Evolutionary conservation across 2,797 vertebrate genomes (phyloP).

Genomic region (Choloepus didactylus): DNA sequence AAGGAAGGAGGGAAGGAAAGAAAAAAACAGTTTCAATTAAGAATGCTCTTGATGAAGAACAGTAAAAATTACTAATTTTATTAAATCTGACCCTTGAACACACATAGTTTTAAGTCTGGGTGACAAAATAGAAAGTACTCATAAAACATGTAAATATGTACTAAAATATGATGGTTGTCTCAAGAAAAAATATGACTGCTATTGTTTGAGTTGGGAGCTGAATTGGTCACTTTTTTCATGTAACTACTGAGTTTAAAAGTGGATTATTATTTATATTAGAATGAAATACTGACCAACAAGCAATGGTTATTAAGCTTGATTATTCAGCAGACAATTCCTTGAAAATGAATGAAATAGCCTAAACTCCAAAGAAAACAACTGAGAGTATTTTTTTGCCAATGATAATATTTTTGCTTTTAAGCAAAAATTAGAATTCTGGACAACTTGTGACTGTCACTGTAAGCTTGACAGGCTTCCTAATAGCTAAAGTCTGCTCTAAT

Average conservation of each 20-base stretch:
- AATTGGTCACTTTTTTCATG: background rate
- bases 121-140: background rate
- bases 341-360: constrained; percentile 12
- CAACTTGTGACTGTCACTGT: background rate
- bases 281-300: background rate
- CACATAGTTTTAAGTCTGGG: background rate
- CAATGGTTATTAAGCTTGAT: background rate
- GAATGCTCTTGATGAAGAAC: background rate
- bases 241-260: background rate
- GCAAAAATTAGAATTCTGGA: constrained; percentile 56
- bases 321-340: background rate
- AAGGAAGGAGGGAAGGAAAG: too few species aligned
- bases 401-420: constrained; percentile 55
- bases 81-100: background rate
- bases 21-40: background rate
- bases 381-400: background rate
- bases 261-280: background rate
- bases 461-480: constrained; percentile 5
- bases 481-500: constrained; percentile 21
- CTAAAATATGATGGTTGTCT: background rate
- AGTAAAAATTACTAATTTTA: background rate
- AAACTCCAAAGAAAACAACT: constrained; percentile 9
- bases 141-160: background rate
- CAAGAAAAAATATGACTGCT: background rate
- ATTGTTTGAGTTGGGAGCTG: background rate